phyloP scores from a whole-genome alignment of 2,888 invertebrate genomes.

The Dione juno region DNA sequence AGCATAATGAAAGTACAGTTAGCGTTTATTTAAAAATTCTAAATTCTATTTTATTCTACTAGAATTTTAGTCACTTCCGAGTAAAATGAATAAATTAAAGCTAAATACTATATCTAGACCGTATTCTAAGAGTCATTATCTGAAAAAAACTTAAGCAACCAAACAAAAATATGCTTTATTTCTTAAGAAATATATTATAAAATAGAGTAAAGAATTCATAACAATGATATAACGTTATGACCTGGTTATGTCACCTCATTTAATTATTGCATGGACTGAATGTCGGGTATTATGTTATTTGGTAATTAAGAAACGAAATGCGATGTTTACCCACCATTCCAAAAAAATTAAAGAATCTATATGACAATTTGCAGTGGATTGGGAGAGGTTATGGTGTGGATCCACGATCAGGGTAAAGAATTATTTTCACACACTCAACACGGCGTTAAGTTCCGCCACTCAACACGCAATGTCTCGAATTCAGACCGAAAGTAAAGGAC shows the following conservation, averaged over 20 bases:
- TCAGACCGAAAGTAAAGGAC: too few species aligned
- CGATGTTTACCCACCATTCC: background rate
- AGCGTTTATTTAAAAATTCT: background rate
- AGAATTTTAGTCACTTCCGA: background rate
- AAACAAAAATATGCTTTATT: slow-evolving; percentile 24
- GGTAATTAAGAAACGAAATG: background rate
- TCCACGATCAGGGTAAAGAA: too few species aligned
- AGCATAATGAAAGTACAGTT: background rate
- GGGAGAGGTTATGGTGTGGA: too few species aligned
- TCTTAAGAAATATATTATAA: slow-evolving; percentile 16
- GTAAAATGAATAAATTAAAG: slow-evolving; percentile 6
- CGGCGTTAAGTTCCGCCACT: background rate
- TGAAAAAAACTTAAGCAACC: background rate
- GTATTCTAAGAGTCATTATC: slow-evolving; percentile 18
- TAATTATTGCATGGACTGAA: slow-evolving; percentile 3
- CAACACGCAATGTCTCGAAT: background rate
- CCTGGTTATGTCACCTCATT: slow-evolving; percentile 23
- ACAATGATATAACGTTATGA: slow-evolving; percentile 29
- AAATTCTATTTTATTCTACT: background rate
- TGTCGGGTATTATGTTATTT: slow-evolving; percentile 3
- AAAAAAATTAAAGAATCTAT: background rate
- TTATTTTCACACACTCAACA: background rate
- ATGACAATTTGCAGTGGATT: too few species aligned
- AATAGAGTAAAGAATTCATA: slow-evolving; percentile 17
- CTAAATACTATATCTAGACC: slow-evolving; percentile 4